Evolutionary conservation across 2,113 vertebrate species (phyloP).

Genomic region (Sminthopsis crassicaudata): DNA sequence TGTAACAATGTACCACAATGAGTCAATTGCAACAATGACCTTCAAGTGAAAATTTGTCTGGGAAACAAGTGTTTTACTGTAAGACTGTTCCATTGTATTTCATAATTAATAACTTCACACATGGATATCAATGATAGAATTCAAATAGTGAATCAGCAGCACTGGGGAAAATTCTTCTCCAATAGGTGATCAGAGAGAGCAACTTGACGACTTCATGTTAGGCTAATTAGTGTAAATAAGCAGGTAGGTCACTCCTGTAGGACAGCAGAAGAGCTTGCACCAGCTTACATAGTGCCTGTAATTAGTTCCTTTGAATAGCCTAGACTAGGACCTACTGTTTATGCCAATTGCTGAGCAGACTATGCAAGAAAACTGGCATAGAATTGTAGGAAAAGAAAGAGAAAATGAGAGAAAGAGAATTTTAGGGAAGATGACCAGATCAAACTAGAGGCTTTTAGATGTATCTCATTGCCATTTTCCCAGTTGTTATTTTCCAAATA

Average conservation of each 20-base stretch:
- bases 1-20: constrained; percentile 60
- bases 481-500: constrained; percentile 49
- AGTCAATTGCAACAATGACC: constrained; percentile 65
- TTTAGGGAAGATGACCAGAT: constrained; percentile 8
- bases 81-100: constrained; percentile 58
- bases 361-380: constrained; percentile 17
- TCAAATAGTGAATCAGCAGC: constrained; percentile 62
- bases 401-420: constrained; percentile 15
- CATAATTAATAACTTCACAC: constrained; percentile 74
- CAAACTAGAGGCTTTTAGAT: constrained; percentile 25
- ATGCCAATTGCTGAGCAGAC: constrained; percentile 25
- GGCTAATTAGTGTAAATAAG: constrained; percentile 68
- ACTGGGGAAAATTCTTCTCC: constrained; percentile 55
- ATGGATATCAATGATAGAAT: constrained; percentile 63
- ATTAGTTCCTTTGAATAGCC: constrained; percentile 38
- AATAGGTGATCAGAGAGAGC: constrained; percentile 52
- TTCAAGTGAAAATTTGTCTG: constrained; percentile 55
- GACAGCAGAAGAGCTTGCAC: constrained; percentile 22
- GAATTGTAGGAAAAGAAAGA: constrained; percentile 52
- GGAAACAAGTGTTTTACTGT: constrained; percentile 45
- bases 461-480: constrained; percentile 43
- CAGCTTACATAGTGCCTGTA: constrained; percentile 43
- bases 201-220: constrained; percentile 53
- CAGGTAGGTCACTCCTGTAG: constrained; percentile 47
- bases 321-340: constrained; percentile 33